These are phyloP conservation scores for Anhinga anhinga DNA, from an alignment of 2,113 vertebrate genomes.

Conservation along the genomic window DNA sequence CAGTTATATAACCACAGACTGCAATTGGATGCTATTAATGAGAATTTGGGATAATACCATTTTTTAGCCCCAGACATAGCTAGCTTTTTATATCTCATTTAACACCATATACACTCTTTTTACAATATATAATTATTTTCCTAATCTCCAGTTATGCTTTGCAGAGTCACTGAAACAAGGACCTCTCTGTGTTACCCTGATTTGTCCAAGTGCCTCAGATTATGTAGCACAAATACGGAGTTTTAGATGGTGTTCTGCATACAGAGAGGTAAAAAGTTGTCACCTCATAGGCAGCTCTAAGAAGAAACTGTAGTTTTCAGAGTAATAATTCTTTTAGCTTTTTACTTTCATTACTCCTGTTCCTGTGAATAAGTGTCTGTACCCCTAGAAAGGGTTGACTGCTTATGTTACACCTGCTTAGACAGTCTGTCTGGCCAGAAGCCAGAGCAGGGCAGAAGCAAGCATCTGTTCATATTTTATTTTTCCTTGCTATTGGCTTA, in stretches of 20 bases:
- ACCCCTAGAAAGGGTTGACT: not conserved
- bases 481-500: not conserved
- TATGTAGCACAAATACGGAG: not conserved
- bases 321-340: not conserved
- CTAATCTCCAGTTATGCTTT: not conserved
- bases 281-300: not conserved
- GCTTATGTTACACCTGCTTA: not conserved
- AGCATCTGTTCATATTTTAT: not conserved
- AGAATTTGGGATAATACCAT: constrained; percentile 28
- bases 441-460: not conserved
- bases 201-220: not conserved
- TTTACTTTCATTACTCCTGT: not conserved
- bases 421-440: not conserved
- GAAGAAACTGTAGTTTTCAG: not conserved
- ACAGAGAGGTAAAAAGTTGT: not conserved
- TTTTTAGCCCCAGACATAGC: constrained; percentile 2
- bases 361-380: not conserved
- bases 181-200: not conserved
- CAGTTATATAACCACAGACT: constrained; percentile 33
- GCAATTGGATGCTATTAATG: constrained; percentile 59
- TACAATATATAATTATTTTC: constrained; percentile 8
- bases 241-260: not conserved
- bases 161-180: not conserved
- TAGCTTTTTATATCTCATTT: not conserved
- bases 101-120: not conserved